These are phyloP conservation scores for Zygogramma bicolorata DNA, from an alignment of 2,888 invertebrate species.

Conservation along the genomic window DNA sequence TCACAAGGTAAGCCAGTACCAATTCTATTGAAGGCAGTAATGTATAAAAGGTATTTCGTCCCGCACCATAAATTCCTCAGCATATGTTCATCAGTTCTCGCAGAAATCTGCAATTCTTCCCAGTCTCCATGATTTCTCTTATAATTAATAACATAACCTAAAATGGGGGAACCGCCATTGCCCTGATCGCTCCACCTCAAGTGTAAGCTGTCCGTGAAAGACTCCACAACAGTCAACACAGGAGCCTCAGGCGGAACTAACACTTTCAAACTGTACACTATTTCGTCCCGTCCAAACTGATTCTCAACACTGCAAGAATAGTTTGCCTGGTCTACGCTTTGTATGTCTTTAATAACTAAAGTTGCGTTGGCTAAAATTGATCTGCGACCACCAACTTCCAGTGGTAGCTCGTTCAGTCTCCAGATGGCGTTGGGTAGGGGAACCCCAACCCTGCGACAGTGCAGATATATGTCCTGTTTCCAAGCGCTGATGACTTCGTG, in stretches of 20 bases:
- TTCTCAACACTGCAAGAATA: conserved; percentile 92
- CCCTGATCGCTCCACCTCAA: conserved; percentile 82
- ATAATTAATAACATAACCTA: conserved; percentile 91
- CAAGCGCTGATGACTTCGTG: conserved; percentile 83
- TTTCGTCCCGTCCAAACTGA: conserved; percentile 84
- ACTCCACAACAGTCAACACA: conserved; percentile 81
- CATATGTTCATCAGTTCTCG: conserved; percentile 83
- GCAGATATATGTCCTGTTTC: conserved; percentile 86
- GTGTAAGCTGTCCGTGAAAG: conserved; percentile 85
- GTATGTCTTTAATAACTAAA: conserved; percentile 79
- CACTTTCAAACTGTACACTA: conserved; percentile 80
- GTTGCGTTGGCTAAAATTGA: conserved; percentile 79
- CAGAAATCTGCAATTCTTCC: conserved; percentile 90
- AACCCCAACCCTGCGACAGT: conserved; percentile 87
- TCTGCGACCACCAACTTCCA: conserved; percentile 79
- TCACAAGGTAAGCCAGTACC: conserved; percentile 91
- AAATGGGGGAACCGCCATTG: conserved; percentile 84
- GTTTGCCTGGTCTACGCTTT: conserved; percentile 88
- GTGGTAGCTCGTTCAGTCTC: conserved; percentile 81
- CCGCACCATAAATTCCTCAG: conserved; percentile 89
- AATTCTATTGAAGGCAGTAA: conserved; percentile 91
- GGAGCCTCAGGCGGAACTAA: conserved; percentile 91
- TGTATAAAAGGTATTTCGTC: conserved; percentile 87
- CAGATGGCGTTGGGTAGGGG: conserved; percentile 83
- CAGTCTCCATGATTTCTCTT: conserved; percentile 91